Conservation (phyloP, 35 echinoderm and acorn worm genomes). For the Apostichopus californicus region DNA sequence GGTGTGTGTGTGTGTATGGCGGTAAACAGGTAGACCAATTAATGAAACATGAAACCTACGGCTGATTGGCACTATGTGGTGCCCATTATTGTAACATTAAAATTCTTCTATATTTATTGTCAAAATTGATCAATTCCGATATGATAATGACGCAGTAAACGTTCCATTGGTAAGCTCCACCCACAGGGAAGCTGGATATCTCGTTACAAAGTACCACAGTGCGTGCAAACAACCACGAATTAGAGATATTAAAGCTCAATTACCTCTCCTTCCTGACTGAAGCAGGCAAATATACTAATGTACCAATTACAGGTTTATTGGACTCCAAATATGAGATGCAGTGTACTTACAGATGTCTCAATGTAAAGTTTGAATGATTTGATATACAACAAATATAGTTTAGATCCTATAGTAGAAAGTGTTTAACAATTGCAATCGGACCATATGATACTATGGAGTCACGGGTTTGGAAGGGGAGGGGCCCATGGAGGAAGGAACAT, state of each 20-base stretch:
- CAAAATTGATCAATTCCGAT: constrained; percentile 40
- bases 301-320: too few species aligned
- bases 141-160: not conserved
- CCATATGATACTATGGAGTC: too few species aligned
- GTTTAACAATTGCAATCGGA: too few species aligned
- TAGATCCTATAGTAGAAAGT: too few species aligned
- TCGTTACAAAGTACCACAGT: constrained; percentile 21
- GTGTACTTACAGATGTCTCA: too few species aligned
- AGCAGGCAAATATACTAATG: not conserved
- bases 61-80: constrained; percentile 11
- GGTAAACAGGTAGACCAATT: constrained; percentile 39
- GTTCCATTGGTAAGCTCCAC: constrained; percentile 25
- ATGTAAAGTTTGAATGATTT: too few species aligned
- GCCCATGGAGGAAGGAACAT: too few species aligned
- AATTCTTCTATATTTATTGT: not conserved
- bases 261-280: not conserved
- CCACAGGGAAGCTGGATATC: constrained; percentile 13
- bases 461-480: too few species aligned
- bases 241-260: not conserved
- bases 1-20: not conserved
- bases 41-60: constrained; percentile 3
- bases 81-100: constrained; percentile 22
- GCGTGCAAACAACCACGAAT: constrained; percentile 23
- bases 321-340: too few species aligned
- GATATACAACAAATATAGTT: too few species aligned